Evolutionary conservation across 2,888 invertebrate genomes (phyloP).

Genomic region (Frankliniella fusca): DNA sequence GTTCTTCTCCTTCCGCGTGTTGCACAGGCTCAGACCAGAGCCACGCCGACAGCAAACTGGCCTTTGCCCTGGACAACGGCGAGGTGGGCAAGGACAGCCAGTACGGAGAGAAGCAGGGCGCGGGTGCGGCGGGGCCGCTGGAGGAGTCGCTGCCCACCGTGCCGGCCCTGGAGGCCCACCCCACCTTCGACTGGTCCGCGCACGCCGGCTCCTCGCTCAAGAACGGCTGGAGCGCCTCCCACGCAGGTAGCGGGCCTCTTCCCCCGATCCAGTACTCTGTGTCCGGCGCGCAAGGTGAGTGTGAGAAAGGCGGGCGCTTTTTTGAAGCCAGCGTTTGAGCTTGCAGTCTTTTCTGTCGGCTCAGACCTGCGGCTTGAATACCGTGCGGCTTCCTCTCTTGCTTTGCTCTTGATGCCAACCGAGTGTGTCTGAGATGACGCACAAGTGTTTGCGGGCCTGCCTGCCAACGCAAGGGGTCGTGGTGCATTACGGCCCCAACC

Average conservation of each 20-base stretch:
- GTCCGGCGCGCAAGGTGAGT: background rate
- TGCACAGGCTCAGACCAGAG: background rate
- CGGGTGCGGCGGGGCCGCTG: background rate
- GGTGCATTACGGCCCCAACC: background rate
- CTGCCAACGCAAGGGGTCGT: background rate
- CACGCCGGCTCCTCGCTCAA: background rate
- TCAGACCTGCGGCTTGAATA: no score
- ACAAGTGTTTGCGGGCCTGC: no score
- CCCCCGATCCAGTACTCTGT: background rate
- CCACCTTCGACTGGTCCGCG: slow-evolving; percentile 6
- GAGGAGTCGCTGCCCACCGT: background rate
- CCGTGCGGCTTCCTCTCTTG: no score
- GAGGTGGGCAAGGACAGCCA: slow-evolving; percentile 19
- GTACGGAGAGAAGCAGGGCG: slow-evolving; percentile 4
- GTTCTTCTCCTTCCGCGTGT: background rate
- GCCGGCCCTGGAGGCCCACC: slow-evolving; percentile 14
- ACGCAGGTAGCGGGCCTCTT: background rate
- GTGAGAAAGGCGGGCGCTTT: background rate
- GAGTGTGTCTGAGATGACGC: no score
- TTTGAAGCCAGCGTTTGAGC: no score
- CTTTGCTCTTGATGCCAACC: no score
- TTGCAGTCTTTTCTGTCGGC: no score
- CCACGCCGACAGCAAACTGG: slow-evolving; percentile 1
- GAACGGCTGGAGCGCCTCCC: slow-evolving; percentile 17
- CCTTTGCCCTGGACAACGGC: slow-evolving; percentile 15